phyloP scores from a whole-genome alignment of 2,797 vertebrate genomes.

The Thalassophryne amazonica region DNA sequence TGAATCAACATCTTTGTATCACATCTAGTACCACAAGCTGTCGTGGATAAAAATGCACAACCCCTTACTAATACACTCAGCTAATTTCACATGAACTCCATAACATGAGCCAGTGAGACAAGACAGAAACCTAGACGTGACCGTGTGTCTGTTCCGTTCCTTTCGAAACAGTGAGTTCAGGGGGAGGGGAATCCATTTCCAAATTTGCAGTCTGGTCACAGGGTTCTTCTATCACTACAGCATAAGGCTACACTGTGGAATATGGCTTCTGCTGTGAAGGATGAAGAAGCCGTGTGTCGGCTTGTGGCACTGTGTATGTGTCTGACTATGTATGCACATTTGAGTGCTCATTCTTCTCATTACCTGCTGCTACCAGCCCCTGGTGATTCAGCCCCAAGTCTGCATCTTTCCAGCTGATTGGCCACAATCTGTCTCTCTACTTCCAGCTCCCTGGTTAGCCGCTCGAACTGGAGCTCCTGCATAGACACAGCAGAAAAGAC shows the following conservation, averaged over 20 bases:
- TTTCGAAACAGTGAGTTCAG: constrained; percentile 1
- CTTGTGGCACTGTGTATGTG: constrained; percentile 12
- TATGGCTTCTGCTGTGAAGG: constrained; percentile 55
- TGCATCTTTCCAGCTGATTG: constrained; percentile 99
- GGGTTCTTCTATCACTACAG: constrained; percentile 30
- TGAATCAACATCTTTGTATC: constrained; percentile 21
- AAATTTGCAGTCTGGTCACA: constrained; percentile 23
- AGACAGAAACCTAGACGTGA: not conserved
- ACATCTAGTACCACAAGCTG: not conserved
- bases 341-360: constrained; percentile 45
- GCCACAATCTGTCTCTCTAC: constrained; percentile 99
- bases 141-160: not conserved
- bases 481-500: constrained; percentile 49
- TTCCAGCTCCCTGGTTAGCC: constrained; percentile 98
- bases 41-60: constrained; percentile 13
- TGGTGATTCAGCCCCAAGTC: constrained; percentile 95
- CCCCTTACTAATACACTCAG: constrained; percentile 8
- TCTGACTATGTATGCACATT: not conserved
- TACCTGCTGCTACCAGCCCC: constrained; percentile 97
- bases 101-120: not conserved
- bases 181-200: not conserved
- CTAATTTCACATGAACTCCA: not conserved
- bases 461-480: constrained; percentile 98
- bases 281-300: constrained; percentile 59
- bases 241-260: constrained; percentile 63